Conservation (phyloP, 2,113 vertebrate species). For the Pantherophis guttatus region DNA sequence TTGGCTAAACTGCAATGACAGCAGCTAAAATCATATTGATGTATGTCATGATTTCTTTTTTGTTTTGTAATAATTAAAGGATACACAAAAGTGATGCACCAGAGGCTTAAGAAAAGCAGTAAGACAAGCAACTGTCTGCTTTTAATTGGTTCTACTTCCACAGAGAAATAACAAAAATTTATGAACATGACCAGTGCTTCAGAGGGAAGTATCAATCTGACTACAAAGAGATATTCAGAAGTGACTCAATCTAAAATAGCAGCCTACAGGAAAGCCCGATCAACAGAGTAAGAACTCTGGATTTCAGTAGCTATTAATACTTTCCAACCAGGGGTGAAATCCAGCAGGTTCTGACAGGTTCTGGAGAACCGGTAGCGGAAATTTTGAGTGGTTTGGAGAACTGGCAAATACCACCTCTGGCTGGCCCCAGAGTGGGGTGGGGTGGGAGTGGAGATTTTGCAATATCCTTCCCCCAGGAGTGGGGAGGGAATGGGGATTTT, state of each 20-base stretch:
- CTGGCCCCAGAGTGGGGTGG: too few relatives aligned
- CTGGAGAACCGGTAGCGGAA: too few relatives aligned
- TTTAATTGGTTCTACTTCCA: neutral
- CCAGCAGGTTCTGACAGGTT: too few relatives aligned
- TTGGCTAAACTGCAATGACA: neutral
- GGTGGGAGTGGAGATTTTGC: too few relatives aligned
- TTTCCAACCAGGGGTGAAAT: too few relatives aligned
- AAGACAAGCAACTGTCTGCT: neutral
- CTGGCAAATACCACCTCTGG: too few relatives aligned
- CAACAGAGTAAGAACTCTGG: neutral
- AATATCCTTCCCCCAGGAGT: too few relatives aligned
- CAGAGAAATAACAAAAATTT: neutral
- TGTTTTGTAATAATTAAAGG: neutral
- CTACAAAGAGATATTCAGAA: neutral
- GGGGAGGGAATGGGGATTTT: too few relatives aligned
- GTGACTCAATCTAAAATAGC: neutral
- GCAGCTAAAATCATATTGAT: neutral
- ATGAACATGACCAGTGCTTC: neutral
- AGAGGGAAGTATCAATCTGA: neutral
- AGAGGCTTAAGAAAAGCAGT: neutral
- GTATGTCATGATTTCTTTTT: neutral
- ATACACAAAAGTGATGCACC: neutral
- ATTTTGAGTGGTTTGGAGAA: too few relatives aligned
- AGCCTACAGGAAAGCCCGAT: neutral
- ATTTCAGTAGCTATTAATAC: neutral